Evolutionary conservation across 1,140 invertebrate species (phyloP).

Genomic region (Eriosoma lanigerum): DNA sequence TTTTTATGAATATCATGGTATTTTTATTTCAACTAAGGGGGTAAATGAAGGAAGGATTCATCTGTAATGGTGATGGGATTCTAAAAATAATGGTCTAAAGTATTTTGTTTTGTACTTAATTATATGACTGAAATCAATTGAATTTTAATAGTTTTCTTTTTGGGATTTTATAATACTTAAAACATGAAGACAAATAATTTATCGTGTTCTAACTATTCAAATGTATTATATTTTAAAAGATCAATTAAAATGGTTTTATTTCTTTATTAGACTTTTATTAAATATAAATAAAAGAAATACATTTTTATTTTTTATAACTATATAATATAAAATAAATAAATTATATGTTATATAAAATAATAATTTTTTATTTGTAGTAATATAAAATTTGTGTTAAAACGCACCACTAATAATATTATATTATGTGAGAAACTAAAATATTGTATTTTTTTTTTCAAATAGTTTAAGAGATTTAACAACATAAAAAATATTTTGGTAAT

Average conservation of each 20-base stretch:
- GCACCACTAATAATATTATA: background rate
- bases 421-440: background rate
- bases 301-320: slow-evolving; percentile 37
- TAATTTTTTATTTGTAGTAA: background rate
- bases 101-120: slow-evolving; percentile 45
- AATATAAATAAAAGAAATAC: background rate
- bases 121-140: slow-evolving; percentile 46
- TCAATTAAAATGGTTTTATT: slow-evolving; percentile 4
- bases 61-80: slow-evolving; percentile 36
- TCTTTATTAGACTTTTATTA: slow-evolving; percentile 1
- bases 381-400: background rate
- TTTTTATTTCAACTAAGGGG: slow-evolving; percentile 13
- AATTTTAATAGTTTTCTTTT: slow-evolving; percentile 17
- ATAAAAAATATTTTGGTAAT: background rate
- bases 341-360: background rate
- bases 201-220: background rate
- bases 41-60: background rate
- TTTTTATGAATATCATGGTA: background rate
- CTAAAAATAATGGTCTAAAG: slow-evolving; percentile 27
- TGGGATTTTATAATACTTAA: background rate
- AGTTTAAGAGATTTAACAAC: background rate
- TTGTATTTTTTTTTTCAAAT: background rate
- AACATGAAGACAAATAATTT: slow-evolving; percentile 22
- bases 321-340: no score
- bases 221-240: background rate